phyloP scores from a whole-genome alignment of 2,888 invertebrate species.

The Trissolcus japonicus region DNA sequence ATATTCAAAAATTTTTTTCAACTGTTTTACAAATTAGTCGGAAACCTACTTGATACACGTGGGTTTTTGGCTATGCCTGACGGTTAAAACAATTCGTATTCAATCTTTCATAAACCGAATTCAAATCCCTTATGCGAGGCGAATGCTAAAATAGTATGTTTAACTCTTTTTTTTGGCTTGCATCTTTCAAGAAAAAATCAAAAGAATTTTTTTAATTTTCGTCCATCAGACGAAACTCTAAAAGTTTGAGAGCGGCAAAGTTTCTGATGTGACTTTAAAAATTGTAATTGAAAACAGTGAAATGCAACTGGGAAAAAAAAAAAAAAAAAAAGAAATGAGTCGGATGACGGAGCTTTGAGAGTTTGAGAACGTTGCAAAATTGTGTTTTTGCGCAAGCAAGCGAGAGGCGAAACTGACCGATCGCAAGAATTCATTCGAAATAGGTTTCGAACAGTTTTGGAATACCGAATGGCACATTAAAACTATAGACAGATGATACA shows the following conservation, averaged over 20 bases:
- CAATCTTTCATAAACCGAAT: not conserved
- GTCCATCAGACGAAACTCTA: no score
- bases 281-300: not conserved
- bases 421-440: conserved; percentile 54
- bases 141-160: not conserved
- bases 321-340: conserved; percentile 3
- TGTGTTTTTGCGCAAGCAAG: conserved; percentile 42
- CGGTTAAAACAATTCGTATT: not conserved
- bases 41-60: no score
- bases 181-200: no score
- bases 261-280: not conserved
- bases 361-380: conserved; percentile 51
- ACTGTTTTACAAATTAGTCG: no score
- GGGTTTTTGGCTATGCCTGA: no score
- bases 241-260: no score
- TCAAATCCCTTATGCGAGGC: not conserved
- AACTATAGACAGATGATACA: conserved; percentile 46
- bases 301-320: not conserved
- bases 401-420: conserved; percentile 46
- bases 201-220: no score
- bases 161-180: not conserved
- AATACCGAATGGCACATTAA: conserved; percentile 55
- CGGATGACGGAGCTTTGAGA: conserved; percentile 14
- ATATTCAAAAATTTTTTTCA: no score
- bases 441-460: conserved; percentile 55